phyloP scores from a whole-genome alignment of 2,888 invertebrate species.

The Scelioninae gen. 1 region DNA sequence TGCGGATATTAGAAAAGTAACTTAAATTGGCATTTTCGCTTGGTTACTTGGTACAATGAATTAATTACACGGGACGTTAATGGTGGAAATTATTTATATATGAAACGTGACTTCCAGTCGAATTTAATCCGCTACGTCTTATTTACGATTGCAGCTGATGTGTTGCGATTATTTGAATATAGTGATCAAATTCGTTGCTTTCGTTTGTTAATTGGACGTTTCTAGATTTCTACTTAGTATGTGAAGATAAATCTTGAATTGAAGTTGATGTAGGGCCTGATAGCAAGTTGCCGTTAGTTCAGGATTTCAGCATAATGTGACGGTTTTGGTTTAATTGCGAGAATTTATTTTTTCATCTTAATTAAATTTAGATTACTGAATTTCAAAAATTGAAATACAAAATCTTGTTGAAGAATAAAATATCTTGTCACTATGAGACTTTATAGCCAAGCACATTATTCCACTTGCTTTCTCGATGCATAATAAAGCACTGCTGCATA shows the following conservation, averaged over 20 bases:
- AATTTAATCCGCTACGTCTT: not conserved
- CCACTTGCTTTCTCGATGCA: too few relatives aligned
- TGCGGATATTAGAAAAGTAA: slow-evolving; percentile 3
- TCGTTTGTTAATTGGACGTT: slow-evolving; percentile 58
- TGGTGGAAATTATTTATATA: slow-evolving; percentile 45
- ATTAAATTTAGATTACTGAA: too few relatives aligned
- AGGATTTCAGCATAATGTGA: slow-evolving; percentile 18
- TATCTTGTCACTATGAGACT: too few relatives aligned
- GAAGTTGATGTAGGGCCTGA: slow-evolving; percentile 36
- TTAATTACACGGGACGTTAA: slow-evolving; percentile 29
- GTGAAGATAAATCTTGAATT: slow-evolving; percentile 40
- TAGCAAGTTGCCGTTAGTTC: not conserved
- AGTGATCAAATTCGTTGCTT: slow-evolving; percentile 56
- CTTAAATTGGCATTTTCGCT: slow-evolving; percentile 47
- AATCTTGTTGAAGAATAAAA: too few relatives aligned
- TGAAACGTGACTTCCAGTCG: not conserved
- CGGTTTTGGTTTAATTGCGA: slow-evolving; percentile 23
- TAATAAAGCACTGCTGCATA: too few relatives aligned
- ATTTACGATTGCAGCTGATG: slow-evolving; percentile 39
- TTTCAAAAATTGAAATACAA: too few relatives aligned
- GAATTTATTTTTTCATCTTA: too few relatives aligned
- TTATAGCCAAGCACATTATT: too few relatives aligned
- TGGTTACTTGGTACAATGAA: slow-evolving; percentile 7
- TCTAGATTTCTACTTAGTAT: slow-evolving; percentile 38
- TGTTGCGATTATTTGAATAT: slow-evolving; percentile 45